phyloP scores from a whole-genome alignment of 1,140 invertebrate genomes.

The Pogonognathellus flavescens region DNA sequence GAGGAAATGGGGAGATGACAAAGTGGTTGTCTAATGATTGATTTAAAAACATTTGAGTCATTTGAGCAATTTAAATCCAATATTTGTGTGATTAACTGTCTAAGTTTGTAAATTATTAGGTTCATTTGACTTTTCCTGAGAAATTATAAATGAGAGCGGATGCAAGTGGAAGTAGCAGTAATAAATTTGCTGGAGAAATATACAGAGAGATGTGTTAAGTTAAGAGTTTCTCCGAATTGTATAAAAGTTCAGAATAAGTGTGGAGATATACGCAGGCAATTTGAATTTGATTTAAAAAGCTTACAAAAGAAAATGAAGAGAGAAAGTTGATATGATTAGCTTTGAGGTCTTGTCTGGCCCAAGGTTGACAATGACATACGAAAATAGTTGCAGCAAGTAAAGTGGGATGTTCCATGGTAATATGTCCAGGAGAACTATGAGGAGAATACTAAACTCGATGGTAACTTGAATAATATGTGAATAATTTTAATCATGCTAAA shows the following conservation, averaged over 20 bases:
- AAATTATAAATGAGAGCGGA: no score
- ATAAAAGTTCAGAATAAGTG: background rate
- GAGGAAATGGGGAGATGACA: no score
- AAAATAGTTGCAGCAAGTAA: background rate
- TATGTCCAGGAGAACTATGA: background rate
- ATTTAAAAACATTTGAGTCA: background rate
- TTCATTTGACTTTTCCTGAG: no score
- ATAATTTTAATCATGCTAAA: slow-evolving; percentile 40
- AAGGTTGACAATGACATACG: slow-evolving; percentile 17
- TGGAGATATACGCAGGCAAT: background rate
- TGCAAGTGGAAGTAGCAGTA: background rate
- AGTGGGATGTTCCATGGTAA: no score
- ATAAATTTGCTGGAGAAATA: background rate
- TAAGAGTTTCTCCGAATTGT: background rate
- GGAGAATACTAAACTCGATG: background rate
- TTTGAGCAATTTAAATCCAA: background rate
- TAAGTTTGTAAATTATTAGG: background rate
- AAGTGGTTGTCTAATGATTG: background rate
- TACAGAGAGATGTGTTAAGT: background rate
- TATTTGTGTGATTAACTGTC: background rate
- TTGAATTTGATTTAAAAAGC: slow-evolving; percentile 26
- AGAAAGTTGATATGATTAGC: background rate
- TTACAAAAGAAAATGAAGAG: background rate
- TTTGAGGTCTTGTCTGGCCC: slow-evolving; percentile 1
- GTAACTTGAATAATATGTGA: slow-evolving; percentile 1